phyloP scores from a whole-genome alignment of 1,140 invertebrate genomes.

The Sitodiplosis mosellana region DNA sequence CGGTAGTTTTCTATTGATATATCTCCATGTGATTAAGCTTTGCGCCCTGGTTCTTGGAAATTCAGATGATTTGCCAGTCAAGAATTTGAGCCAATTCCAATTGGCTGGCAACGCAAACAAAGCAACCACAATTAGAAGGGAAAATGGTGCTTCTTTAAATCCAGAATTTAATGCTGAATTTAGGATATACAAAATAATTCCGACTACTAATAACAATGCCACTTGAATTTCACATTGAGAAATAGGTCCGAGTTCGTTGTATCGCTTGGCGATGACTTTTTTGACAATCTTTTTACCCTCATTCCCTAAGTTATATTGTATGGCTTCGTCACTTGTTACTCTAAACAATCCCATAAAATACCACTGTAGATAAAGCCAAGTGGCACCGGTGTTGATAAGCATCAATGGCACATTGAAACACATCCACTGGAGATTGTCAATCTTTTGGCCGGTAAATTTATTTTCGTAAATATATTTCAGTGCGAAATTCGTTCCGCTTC shows the following conservation, averaged over 20 bases:
- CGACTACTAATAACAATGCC: neutral
- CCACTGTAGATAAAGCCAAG: conserved; percentile 52
- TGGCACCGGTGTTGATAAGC: conserved; percentile 47
- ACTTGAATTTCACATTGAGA: conserved; percentile 47
- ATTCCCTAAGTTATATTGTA: conserved; percentile 30
- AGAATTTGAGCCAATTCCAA: conserved; percentile 42
- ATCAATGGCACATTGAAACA: conserved; percentile 40
- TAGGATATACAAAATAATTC: conserved; percentile 49
- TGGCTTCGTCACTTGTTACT: conserved; percentile 37
- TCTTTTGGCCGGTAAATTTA: conserved; percentile 27
- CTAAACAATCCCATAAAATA: conserved; percentile 53
- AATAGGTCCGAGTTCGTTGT: conserved; percentile 51
- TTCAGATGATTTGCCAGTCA: conserved; percentile 18
- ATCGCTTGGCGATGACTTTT: conserved; percentile 43
- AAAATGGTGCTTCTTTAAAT: conserved; percentile 51
- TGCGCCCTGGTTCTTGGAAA: conserved; percentile 34
- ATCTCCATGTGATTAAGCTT: conserved; percentile 47
- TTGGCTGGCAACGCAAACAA: conserved; percentile 59
- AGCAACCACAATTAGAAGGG: conserved; percentile 32
- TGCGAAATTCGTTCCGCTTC: conserved; percentile 75
- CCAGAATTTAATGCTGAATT: conserved; percentile 64
- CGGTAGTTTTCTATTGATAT: conserved; percentile 48
- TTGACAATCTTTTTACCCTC: conserved; percentile 40
- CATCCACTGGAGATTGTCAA: conserved; percentile 40
- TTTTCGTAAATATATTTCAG: conserved; percentile 55